These are phyloP conservation scores for Connochaetes taurinus DNA, from an alignment of 2,113 vertebrate genomes.

Conservation along the genomic window DNA sequence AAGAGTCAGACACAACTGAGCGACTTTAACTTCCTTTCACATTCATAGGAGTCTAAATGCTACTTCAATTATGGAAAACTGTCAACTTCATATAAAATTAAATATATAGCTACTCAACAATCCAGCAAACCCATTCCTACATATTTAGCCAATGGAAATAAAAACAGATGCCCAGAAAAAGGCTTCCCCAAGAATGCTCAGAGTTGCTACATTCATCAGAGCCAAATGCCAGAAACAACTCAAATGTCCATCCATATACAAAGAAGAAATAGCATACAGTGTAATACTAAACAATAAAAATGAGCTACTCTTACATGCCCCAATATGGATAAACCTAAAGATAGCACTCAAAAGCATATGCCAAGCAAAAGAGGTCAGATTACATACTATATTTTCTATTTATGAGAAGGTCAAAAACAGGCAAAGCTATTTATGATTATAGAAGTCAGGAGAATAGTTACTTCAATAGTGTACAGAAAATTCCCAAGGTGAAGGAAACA, in stretches of 20 bases:
- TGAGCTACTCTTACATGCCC: background rate
- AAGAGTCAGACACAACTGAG: background rate
- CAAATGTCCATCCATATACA: background rate
- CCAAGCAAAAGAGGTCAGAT: background rate
- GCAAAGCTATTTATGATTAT: background rate
- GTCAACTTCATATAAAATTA: background rate
- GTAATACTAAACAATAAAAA: background rate
- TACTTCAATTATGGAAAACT: background rate
- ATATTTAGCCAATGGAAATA: background rate
- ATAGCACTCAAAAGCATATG: background rate
- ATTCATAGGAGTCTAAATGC: background rate
- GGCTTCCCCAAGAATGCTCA: background rate
- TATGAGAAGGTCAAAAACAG: background rate
- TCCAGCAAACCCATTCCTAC: background rate
- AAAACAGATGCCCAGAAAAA: background rate
- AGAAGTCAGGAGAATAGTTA: background rate
- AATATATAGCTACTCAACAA: background rate
- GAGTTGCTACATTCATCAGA: background rate
- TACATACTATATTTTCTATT: background rate
- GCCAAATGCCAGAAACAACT: background rate
- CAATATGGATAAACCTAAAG: background rate
- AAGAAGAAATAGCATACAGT: background rate
- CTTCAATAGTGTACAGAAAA: background rate
- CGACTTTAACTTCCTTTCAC: background rate
- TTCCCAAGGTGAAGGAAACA: background rate